Percentiles rank a stretch among this genome's conserved stretches.
Evolutionary conservation across 2,797 vertebrate species (phyloP).

Genomic region (Sebastiscus tertius): DNA sequence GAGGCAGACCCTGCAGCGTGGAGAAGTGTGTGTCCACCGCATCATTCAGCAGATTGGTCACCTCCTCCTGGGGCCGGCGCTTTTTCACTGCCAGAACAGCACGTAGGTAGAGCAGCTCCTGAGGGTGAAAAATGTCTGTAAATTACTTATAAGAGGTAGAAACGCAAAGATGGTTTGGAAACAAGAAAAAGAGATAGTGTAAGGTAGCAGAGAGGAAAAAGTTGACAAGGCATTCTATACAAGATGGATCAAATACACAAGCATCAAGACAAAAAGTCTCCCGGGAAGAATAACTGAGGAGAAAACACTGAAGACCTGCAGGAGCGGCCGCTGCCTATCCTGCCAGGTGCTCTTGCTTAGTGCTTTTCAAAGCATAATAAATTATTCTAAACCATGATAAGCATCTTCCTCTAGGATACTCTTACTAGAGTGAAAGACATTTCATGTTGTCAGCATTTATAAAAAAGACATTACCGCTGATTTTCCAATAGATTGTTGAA

Average conservation of each 20-base stretch:
- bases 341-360: background rate
- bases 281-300: background rate
- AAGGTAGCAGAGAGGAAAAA: background rate
- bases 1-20: constrained; percentile 89
- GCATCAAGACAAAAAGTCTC: background rate
- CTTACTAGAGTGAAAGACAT: background rate
- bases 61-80: constrained; percentile 84
- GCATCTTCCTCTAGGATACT: background rate
- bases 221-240: background rate
- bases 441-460: background rate
- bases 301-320: background rate
- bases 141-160: background rate
- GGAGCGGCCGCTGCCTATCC: background rate
- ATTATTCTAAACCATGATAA: background rate
- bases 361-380: background rate
- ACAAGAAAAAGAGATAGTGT: background rate
- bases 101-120: constrained; percentile 92
- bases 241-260: background rate
- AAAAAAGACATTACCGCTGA: constrained; percentile 84
- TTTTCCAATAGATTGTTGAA: constrained; percentile 94
- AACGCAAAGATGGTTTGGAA: background rate
- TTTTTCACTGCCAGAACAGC: constrained; percentile 91
- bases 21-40: constrained; percentile 94
- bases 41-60: constrained; percentile 90
- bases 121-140: background rate